A percentile compares a stretch with the other conserved stretches of the same genome.
These are phyloP conservation scores for Agonum fuliginosum DNA, from an alignment of 2,888 invertebrate genomes.

Conservation along the genomic window DNA sequence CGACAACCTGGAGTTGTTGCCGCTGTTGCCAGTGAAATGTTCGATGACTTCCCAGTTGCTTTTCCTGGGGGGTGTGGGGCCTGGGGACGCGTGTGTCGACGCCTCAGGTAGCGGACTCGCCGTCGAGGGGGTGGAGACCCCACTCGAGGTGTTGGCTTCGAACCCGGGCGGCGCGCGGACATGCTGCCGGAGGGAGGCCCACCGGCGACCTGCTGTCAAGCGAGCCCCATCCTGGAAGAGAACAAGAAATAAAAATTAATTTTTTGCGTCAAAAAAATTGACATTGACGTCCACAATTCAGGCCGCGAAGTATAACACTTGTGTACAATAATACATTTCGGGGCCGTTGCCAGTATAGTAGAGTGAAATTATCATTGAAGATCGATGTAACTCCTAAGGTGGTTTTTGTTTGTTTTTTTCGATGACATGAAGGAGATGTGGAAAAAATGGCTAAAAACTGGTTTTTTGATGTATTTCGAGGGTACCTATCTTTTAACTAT, in stretches of 20 bases:
- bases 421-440: too few species aligned
- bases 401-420: too few species aligned
- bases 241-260: too few species aligned
- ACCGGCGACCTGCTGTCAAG: constrained; percentile 68
- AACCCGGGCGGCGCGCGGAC: constrained; percentile 69
- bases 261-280: background rate
- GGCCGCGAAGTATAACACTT: too few species aligned
- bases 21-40: constrained; percentile 82
- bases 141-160: constrained; percentile 67
- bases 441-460: too few species aligned
- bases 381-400: too few species aligned
- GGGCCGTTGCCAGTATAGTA: too few species aligned
- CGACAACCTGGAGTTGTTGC: constrained; percentile 76
- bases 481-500: too few species aligned
- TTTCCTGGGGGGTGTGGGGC: constrained; percentile 82
- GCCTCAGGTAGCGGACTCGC: constrained; percentile 68
- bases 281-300: background rate
- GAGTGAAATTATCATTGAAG: too few species aligned
- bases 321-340: too few species aligned
- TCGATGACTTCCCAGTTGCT: constrained; percentile 95
- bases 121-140: constrained; percentile 67
- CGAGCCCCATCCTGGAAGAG: constrained; percentile 41
- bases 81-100: constrained; percentile 69
- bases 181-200: constrained; percentile 75
- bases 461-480: too few species aligned